A percentile compares a stretch with the other conserved stretches of the same genome.
Evolutionary conservation across 2,888 invertebrate genomes (phyloP).

Genomic region (Caenorhabditis afra): DNA sequence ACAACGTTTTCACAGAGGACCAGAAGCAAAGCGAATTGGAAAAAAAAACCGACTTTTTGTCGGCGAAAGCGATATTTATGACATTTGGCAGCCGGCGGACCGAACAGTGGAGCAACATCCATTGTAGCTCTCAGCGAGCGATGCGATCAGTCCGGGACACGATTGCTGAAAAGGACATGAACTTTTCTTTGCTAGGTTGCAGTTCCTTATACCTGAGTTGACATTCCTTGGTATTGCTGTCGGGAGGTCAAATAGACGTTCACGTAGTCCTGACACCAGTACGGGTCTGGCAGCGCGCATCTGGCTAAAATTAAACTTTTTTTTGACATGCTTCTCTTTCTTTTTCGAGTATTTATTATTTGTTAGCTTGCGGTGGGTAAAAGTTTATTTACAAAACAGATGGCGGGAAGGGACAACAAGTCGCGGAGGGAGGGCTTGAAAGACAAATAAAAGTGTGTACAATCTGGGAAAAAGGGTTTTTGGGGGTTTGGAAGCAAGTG

Average conservation of each 20-base stretch:
- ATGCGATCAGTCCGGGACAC: conserved; percentile 62
- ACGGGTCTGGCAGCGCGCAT: conserved; percentile 64
- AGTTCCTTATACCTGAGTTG: conserved; percentile 41
- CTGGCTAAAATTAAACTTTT: conserved; percentile 41
- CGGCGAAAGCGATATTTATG: conserved; percentile 44
- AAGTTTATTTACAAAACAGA: conserved; percentile 58
- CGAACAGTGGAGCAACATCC: conserved; percentile 69
- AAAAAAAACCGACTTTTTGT: conserved; percentile 1
- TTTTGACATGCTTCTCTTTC: conserved; percentile 39
- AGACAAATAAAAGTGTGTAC: conserved; percentile 46
- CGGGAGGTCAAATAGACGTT: conserved; percentile 56
- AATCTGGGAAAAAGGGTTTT: not conserved
- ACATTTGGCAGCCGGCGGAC: conserved; percentile 65
- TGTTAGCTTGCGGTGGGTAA: conserved; percentile 21
- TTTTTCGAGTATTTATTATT: not conserved
- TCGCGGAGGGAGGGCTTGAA: conserved; percentile 25
- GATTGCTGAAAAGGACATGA: conserved; percentile 43
- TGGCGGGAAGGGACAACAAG: conserved; percentile 24
- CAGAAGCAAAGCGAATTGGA: conserved; percentile 12
- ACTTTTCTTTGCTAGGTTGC: not conserved
- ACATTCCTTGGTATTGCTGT: conserved; percentile 43
- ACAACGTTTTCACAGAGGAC: conserved; percentile 34
- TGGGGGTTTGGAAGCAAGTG: conserved; percentile 5
- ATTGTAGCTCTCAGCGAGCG: conserved; percentile 63
- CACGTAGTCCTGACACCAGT: conserved; percentile 70